Evolutionary conservation across 1,140 invertebrate genomes (phyloP).

Genomic region (Drosophila leontia): DNA sequence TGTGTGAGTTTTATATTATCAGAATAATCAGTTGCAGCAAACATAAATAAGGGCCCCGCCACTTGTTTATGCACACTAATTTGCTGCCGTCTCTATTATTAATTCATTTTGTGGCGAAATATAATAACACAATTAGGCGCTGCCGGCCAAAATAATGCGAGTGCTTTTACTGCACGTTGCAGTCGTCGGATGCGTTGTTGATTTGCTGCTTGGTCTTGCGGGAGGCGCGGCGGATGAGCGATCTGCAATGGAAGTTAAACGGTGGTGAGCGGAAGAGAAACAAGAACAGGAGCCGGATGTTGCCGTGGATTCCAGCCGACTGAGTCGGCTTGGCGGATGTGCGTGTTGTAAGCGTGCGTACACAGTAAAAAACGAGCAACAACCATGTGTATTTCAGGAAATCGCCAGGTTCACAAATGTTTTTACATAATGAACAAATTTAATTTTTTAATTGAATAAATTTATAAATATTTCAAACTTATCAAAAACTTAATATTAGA

Average conservation of each 20-base stretch:
- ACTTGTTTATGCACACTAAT: constrained; percentile 48
- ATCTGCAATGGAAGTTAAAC: constrained; percentile 85
- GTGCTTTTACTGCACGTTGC: constrained; percentile 88
- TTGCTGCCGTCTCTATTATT: constrained; percentile 35
- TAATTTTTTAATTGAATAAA: neutral
- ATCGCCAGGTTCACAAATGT: neutral
- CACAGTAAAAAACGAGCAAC: neutral
- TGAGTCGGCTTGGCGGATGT: constrained; percentile 2
- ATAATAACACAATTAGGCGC: constrained; percentile 40
- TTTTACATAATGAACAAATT: neutral
- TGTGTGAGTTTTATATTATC: constrained; percentile 29
- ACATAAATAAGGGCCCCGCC: constrained; percentile 28
- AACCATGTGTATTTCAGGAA: neutral
- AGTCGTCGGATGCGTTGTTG: constrained; percentile 90
- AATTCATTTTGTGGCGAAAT: constrained; percentile 29
- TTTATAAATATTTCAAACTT: no score
- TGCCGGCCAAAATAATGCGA: constrained; percentile 23
- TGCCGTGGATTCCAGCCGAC: constrained; percentile 5
- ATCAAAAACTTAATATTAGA: no score
- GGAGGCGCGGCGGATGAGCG: constrained; percentile 91
- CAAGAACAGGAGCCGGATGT: constrained; percentile 19
- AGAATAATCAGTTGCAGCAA: constrained; percentile 24
- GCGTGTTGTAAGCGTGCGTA: constrained; percentile 8
- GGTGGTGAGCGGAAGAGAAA: neutral
- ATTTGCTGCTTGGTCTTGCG: constrained; percentile 93